Conservation (phyloP, 2,888 invertebrate species). For the Limnephilus marmoratus region DNA sequence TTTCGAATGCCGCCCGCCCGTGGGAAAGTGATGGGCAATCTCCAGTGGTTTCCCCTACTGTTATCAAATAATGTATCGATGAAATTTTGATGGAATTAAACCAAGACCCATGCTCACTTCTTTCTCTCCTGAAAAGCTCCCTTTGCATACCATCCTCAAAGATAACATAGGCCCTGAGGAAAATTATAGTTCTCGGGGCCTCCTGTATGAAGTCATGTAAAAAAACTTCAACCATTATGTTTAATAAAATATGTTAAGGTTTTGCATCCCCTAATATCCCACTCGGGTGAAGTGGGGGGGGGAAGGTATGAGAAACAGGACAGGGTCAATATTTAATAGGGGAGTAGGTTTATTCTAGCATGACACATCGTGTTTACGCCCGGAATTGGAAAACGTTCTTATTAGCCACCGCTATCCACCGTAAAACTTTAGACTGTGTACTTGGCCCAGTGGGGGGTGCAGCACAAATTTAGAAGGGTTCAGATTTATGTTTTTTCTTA, state of each 20-base stretch:
- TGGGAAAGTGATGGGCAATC: too few species aligned
- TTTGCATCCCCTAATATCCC: neutral
- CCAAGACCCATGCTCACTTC: too few species aligned
- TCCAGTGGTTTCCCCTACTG: too few species aligned
- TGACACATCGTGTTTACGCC: constrained; percentile 27
- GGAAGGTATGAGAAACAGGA: neutral
- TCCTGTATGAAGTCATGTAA: too few species aligned
- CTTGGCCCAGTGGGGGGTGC: neutral
- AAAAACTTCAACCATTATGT: too few species aligned
- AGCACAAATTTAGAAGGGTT: neutral
- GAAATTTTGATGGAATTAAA: too few species aligned
- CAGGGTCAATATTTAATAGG: constrained; percentile 20
- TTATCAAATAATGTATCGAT: too few species aligned
- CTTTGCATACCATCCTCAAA: too few species aligned
- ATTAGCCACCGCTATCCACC: neutral
- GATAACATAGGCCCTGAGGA: too few species aligned
- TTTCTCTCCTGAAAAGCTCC: too few species aligned
- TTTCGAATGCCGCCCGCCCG: too few species aligned
- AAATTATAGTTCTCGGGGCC: too few species aligned
- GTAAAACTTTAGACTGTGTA: neutral
- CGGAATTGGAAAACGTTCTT: constrained; percentile 23
- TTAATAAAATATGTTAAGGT: neutral
- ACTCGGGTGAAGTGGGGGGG: neutral
- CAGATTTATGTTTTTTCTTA: neutral
- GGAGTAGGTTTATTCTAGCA: constrained; percentile 2